These are phyloP conservation scores for Hylomyscus alleni DNA, from an alignment of 2,797 vertebrate genomes.

Conservation along the genomic window DNA sequence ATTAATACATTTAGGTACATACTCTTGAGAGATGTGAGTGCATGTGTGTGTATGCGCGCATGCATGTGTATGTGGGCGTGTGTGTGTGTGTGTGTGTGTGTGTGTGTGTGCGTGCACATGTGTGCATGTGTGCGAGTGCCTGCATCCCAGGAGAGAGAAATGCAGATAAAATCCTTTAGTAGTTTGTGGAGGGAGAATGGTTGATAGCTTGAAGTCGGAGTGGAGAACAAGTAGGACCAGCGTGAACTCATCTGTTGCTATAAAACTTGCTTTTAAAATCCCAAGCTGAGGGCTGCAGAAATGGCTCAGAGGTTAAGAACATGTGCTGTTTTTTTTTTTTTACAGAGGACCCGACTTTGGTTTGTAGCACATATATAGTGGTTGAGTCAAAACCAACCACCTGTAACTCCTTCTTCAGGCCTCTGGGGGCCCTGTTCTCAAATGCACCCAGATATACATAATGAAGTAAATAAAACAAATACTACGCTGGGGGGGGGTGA, in stretches of 20 bases:
- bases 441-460: background rate
- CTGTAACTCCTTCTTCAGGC: background rate
- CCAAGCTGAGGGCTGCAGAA: background rate
- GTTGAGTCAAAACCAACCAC: background rate
- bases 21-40: background rate
- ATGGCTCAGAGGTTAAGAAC: background rate
- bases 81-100: too few relatives aligned
- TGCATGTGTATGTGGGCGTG: background rate
- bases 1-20: background rate
- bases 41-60: too few relatives aligned
- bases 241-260: background rate
- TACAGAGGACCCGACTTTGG: background rate
- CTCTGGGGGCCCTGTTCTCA: background rate
- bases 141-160: background rate
- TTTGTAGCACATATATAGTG: background rate
- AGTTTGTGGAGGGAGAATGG: constrained; percentile 22
- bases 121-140: background rate
- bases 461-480: background rate
- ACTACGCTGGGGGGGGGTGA: background rate
- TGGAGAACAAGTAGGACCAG: background rate
- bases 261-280: constrained; percentile 7
- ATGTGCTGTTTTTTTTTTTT: background rate
- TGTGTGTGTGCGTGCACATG: fast-evolving
- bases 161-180: constrained; percentile 8
- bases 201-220: constrained; percentile 48